Evolutionary conservation across 2,113 vertebrate genomes (phyloP).

Genomic region (Nycticebus coucang): DNA sequence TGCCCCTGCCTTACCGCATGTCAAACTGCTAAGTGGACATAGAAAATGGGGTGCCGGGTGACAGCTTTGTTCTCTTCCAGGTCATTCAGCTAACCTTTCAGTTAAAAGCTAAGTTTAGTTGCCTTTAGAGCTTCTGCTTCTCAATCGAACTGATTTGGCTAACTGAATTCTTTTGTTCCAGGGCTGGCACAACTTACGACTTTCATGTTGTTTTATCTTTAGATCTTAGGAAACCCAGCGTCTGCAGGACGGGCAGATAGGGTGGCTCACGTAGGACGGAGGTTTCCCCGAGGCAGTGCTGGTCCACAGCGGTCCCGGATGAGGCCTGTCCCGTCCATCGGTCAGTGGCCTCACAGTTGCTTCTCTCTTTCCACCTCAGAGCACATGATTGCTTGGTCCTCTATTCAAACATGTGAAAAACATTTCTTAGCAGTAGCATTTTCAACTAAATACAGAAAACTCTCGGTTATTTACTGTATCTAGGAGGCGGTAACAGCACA

Average conservation of each 20-base stretch:
- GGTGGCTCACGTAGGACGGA: constrained; percentile 89
- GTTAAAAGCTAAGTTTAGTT: constrained; percentile 91
- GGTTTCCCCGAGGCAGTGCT: constrained; percentile 87
- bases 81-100: constrained; percentile 91
- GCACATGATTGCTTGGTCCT: not conserved
- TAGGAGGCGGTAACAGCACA: not conserved
- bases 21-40: no score
- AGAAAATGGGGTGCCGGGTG: not conserved
- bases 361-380: constrained; percentile 33
- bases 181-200: constrained; percentile 59
- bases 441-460: not conserved
- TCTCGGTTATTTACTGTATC: not conserved
- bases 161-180: not conserved
- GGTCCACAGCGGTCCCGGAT: constrained; percentile 89
- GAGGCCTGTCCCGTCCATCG: constrained; percentile 91
- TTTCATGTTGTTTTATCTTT: constrained; percentile 83
- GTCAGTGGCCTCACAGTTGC: constrained; percentile 88
- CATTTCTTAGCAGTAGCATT: not conserved
- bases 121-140: constrained; percentile 88
- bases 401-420: rapidly evolving
- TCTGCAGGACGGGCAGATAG: constrained; percentile 89
- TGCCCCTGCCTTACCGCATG: rapidly evolving
- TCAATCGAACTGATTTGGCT: constrained; percentile 68
- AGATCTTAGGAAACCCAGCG: constrained; percentile 95
- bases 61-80: constrained; percentile 70